phyloP scores from a whole-genome alignment of 2,797 vertebrate species.

The Lacerta agilis region DNA sequence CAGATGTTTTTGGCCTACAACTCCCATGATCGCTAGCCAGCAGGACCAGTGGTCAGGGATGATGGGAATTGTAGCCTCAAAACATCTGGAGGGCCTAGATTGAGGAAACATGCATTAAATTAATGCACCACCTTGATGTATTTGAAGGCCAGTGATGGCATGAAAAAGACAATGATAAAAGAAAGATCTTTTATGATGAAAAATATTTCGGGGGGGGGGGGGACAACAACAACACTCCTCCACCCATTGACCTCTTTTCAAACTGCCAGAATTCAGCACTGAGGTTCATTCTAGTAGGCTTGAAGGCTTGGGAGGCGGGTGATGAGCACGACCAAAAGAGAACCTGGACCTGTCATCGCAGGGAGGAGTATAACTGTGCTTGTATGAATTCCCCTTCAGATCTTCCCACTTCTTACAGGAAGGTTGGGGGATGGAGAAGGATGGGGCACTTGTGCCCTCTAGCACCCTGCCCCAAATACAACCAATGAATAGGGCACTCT shows the following conservation, averaged over 20 bases:
- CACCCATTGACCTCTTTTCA: neutral
- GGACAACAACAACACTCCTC: neutral
- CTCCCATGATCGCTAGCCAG: no score
- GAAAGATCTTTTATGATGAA: neutral
- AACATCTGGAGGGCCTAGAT: no score
- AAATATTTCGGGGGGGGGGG: neutral
- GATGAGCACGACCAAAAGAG: neutral
- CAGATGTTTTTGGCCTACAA: no score
- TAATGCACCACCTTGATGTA: accelerated
- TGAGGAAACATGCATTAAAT: accelerated
- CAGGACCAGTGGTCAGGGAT: no score
- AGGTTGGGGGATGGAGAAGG: no score
- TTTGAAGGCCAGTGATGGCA: neutral
- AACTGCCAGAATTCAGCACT: neutral
- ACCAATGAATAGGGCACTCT: neutral
- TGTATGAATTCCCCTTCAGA: no score
- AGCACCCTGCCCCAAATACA: no score
- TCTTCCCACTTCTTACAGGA: no score
- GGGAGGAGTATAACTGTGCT: no score
- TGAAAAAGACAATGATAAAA: constrained; percentile 32
- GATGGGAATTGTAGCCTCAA: no score
- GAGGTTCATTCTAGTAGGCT: neutral
- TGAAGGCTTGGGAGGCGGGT: neutral
- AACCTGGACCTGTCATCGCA: neutral
- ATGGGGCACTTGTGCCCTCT: no score